Evolutionary conservation across 2,797 vertebrate genomes (phyloP), one percentile per base, ranked within the genome.

Genomic region (Lepidocolaptes lacrymiger): DNA sequence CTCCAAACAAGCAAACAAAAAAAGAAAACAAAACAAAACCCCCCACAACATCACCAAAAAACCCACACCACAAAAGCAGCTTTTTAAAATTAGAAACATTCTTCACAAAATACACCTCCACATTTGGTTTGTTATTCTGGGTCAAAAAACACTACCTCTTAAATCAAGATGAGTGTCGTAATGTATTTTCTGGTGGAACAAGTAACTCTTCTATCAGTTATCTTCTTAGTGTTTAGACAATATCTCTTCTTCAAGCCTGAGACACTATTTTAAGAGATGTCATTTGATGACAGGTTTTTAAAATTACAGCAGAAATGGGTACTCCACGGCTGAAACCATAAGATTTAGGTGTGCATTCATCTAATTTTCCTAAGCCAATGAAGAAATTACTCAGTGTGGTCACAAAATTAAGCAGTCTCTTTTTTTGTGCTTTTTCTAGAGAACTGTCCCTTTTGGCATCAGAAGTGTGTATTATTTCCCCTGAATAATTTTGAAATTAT

Each of bases 11-110:
- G 12, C 37, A 37, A 37, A 37, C 37, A 37, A 37, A 37, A 37
- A 37, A 37, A 37, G 37, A 44, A 41, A 5, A 15, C 5, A 43
- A 61, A 36, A 1, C 7, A 48, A 68, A 49, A 28, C 2, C n/a
- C 34, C 0, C 0, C 19, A 28, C 13, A 48, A 14, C 12, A n/a
- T 5, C 32, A 62, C 19, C 4, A 23, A 62, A 61, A 39, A 68
- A 62, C 7, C 27, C 30, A 46, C 44, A 46, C 44, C 21, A 46
- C 21, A 46, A 46, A 54, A 44, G 1, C 4, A 75, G 41, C 19
- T 28, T 15, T 74, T 88, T 34, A 41, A 74, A 74, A 49, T 84
- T 41, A 36, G 27, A 68, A 80, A 63, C 10, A 27, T 34, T 63
- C 36, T 80, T 10, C 28, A 23, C 23, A 64, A 62, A 91, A 44